Evolutionary conservation across 1,140 invertebrate species (phyloP).

Genomic region (Pseudomyrmex concolor): DNA sequence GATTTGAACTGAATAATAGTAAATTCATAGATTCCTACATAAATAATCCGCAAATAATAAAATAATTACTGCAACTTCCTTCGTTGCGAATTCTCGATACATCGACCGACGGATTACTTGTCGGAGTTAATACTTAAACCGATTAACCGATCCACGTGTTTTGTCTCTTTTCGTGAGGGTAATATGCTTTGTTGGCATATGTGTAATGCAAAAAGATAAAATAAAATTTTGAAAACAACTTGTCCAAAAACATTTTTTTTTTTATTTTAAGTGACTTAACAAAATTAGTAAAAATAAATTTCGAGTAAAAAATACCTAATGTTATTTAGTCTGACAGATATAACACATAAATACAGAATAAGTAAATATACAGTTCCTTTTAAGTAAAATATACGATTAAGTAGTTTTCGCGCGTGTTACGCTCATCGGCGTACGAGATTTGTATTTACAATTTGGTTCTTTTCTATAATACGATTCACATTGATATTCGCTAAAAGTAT

Average conservation of each 20-base stretch:
- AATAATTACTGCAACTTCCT: slow-evolving; percentile 1
- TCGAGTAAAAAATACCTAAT: no score
- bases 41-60: no score
- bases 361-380: no score
- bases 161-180: background rate
- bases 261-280: background rate
- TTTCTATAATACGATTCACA: background rate
- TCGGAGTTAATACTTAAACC: background rate
- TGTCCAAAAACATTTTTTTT: slow-evolving; percentile 39
- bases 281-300: no score
- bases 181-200: background rate
- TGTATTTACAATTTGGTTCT: slow-evolving; percentile 3
- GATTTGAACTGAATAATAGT: no score
- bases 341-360: no score
- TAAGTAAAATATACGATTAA: no score
- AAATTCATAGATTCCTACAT: no score
- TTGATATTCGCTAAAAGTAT: background rate
- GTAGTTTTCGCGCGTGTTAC: background rate
- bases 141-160: background rate
- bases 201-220: slow-evolving; percentile 9
- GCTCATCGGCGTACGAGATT: background rate
- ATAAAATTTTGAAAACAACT: slow-evolving; percentile 36
- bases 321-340: no score
- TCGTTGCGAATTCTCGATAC: background rate
- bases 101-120: background rate